Percentiles rank a stretch among this genome's conserved stretches.
Conservation (phyloP, 2,888 invertebrate species). For the Apamea sordens region DNA sequence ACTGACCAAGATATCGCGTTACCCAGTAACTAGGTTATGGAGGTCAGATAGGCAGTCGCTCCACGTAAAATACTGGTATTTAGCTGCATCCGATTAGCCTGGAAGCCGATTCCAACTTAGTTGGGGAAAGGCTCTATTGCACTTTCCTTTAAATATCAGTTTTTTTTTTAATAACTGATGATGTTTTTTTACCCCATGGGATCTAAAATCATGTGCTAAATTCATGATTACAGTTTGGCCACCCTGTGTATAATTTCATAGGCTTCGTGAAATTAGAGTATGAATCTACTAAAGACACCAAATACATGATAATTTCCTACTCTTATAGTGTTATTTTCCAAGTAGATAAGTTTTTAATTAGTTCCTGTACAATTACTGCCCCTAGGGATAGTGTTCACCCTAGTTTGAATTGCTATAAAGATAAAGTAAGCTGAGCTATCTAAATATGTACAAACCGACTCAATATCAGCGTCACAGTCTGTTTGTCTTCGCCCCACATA, state of each 20-base stretch:
- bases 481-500: conserved; percentile 41
- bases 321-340: neutral
- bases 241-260: neutral
- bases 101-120: neutral
- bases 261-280: neutral
- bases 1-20: neutral
- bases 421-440: neutral
- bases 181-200: too few species aligned
- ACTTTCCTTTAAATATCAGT: neutral
- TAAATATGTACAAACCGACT: conserved; percentile 6
- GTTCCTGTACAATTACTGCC: neutral
- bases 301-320: neutral
- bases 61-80: neutral
- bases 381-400: neutral
- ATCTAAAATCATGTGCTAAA: neutral
- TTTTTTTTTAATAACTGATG: neutral
- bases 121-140: neutral
- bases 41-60: neutral
- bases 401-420: neutral
- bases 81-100: neutral
- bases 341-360: neutral
- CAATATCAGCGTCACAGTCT: conserved; percentile 33
- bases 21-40: neutral
- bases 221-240: neutral
- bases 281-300: neutral